Conservation (phyloP, 2,888 invertebrate genomes). For the Dryadula phaetusa region DNA sequence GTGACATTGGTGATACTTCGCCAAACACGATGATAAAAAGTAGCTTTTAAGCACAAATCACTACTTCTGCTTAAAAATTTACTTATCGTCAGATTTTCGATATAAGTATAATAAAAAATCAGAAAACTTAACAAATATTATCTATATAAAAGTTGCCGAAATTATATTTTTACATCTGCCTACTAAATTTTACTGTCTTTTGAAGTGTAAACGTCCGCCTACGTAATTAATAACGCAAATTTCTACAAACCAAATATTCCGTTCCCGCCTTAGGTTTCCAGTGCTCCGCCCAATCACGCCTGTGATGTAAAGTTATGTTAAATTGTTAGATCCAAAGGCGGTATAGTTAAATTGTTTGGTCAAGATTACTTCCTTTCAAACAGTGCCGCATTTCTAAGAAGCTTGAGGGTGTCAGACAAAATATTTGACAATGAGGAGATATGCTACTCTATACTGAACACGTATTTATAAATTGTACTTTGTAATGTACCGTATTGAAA, state of each 20-base stretch:
- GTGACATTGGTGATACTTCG: no score
- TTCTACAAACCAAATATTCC: conserved; percentile 60
- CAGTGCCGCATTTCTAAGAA: conserved; percentile 48
- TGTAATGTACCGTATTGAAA: not conserved
- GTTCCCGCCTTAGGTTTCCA: conserved; percentile 62
- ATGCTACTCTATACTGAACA: conserved; percentile 22
- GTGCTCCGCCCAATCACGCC: conserved; percentile 76
- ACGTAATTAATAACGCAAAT: conserved; percentile 71
- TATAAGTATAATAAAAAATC: not conserved
- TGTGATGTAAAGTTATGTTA: conserved; percentile 43
- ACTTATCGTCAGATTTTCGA: not conserved
- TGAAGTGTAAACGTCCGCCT: conserved; percentile 47
- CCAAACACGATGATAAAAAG: no score
- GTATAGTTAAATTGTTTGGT: conserved; percentile 66
- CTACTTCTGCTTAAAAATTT: no score
- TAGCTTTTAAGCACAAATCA: no score
- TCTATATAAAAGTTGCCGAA: not conserved
- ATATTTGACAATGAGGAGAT: conserved; percentile 21
- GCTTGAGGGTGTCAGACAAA: conserved; percentile 26
- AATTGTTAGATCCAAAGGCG: conserved; percentile 45
- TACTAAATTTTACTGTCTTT: conserved; percentile 4
- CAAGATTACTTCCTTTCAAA: conserved; percentile 53
- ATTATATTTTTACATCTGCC: conserved; percentile 7
- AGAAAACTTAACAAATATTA: not conserved
- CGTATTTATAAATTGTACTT: not conserved